A percentile compares a stretch with the other conserved stretches of the same genome.
Evolutionary conservation across 2,797 vertebrate genomes (phyloP).

Genomic region (Avahi laniger): DNA sequence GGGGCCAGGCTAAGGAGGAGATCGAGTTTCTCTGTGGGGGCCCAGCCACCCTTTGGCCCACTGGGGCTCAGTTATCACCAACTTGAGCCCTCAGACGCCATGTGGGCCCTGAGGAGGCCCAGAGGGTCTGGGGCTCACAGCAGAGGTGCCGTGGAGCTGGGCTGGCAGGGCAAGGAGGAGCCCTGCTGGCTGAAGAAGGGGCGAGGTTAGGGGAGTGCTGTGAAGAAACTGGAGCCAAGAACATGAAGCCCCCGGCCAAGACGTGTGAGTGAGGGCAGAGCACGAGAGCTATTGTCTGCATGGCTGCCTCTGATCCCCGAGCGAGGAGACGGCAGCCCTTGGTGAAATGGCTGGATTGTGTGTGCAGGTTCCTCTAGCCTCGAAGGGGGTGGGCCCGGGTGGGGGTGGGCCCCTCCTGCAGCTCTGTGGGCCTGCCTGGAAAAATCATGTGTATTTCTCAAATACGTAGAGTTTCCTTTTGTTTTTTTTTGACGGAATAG

Average conservation of each 20-base stretch:
- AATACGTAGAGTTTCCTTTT: neutral
- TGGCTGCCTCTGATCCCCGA: neutral
- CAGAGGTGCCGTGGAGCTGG: neutral
- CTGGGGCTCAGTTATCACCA: neutral
- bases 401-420: neutral
- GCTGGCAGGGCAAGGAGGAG: neutral
- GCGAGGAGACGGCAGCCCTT: neutral
- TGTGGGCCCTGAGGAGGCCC: neutral
- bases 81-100: neutral
- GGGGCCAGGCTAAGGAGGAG: neutral
- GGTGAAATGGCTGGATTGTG: neutral
- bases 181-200: neutral
- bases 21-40: neutral
- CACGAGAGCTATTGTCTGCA: neutral
- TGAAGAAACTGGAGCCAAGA: neutral
- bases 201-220: neutral
- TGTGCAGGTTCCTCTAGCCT: neutral
- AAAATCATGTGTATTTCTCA: neutral
- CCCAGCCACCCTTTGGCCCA: too few relatives aligned
- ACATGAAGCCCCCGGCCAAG: neutral
- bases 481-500: neutral
- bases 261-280: neutral
- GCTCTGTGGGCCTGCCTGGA: neutral
- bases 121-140: neutral
- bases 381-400: neutral